Evolutionary conservation across 92 coral and sea anemone genomes (phyloP).

Genomic region (Desmophyllum pertusum): DNA sequence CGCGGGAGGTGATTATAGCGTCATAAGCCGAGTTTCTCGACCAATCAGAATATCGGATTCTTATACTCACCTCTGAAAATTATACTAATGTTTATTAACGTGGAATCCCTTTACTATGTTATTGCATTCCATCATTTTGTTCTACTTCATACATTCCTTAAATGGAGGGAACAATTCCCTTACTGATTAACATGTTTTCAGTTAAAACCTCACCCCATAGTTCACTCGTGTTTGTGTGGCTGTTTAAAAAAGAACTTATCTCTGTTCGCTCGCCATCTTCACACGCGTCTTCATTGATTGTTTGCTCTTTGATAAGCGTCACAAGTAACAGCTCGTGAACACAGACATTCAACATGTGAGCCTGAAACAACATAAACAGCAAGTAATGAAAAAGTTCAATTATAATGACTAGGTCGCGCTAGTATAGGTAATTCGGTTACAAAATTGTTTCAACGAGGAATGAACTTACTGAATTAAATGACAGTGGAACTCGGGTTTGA

Average conservation of each 20-base stretch:
- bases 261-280: conserved; percentile 39
- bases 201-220: conserved; percentile 28
- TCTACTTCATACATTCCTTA: not conserved
- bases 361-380: conserved; percentile 37
- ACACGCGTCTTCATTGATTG: not conserved
- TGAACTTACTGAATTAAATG: no score
- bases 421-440: no score
- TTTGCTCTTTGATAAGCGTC: conserved; percentile 35
- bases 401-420: not conserved
- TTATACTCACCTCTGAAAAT: no score
- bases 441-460: no score
- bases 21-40: no score
- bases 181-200: not conserved
- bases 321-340: conserved; percentile 67
- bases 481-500: no score
- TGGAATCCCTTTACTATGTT: no score
- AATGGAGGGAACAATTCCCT: not conserved
- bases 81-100: no score
- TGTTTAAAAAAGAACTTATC: conserved; percentile 28
- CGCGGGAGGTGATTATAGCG: no score
- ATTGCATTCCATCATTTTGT: not conserved
- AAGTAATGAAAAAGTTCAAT: not conserved
- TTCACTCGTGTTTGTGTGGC: not conserved
- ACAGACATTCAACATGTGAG: conserved; percentile 62
- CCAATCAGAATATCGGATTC: no score